A percentile compares a stretch with the other conserved stretches of the same genome.
These are phyloP conservation scores for Jacana jacana DNA, from an alignment of 2,113 vertebrate species.

Conservation along the genomic window DNA sequence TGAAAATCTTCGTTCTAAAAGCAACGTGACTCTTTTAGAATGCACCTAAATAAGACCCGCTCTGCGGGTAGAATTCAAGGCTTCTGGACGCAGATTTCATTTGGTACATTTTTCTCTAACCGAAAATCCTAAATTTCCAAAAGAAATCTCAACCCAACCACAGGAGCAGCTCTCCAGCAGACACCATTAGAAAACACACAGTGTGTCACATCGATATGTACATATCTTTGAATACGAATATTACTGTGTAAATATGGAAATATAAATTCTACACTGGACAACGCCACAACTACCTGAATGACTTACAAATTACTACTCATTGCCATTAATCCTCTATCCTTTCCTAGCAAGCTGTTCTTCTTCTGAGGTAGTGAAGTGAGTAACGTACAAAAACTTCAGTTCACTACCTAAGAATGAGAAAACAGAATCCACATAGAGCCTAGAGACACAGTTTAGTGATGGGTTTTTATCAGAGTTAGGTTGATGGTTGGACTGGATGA, in stretches of 20 bases:
- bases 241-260: no score
- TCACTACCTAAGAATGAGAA: not conserved
- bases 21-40: not conserved
- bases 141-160: not conserved
- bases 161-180: not conserved
- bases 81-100: not conserved
- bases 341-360: not conserved
- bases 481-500: no score
- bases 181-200: not conserved
- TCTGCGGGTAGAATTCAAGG: not conserved
- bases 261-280: not conserved
- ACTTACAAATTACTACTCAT: not conserved
- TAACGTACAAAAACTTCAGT: not conserved
- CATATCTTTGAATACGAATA: not conserved
- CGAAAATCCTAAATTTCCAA: not conserved
- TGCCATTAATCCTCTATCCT: not conserved
- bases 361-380: not conserved
- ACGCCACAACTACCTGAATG: not conserved
- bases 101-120: not conserved
- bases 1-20: not conserved
- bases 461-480: no score
- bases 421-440: no score
- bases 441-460: no score
- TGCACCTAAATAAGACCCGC: not conserved
- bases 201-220: not conserved